phyloP scores from a whole-genome alignment of 64 coral and sea anemone genomes.

The Porites lutea region DNA sequence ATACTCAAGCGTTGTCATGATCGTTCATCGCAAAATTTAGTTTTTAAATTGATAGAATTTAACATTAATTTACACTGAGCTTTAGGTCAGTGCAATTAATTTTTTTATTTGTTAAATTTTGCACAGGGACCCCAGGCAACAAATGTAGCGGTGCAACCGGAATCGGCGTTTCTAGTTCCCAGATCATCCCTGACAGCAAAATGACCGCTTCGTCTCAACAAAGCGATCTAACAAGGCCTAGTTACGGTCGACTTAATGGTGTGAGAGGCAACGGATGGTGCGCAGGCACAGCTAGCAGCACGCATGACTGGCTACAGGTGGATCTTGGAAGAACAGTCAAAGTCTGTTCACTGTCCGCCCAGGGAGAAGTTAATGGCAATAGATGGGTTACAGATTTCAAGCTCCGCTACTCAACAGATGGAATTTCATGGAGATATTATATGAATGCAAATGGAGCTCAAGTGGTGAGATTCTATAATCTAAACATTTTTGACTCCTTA shows the following conservation, averaged over 20 bases:
- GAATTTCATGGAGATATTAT: neutral
- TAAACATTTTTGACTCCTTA: neutral
- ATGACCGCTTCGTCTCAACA: slow-evolving; percentile 4
- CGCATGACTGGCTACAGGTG: slow-evolving; percentile 28
- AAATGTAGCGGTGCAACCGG: neutral
- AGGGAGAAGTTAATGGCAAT: neutral
- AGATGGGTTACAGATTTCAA: slow-evolving; percentile 24
- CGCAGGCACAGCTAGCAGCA: neutral
- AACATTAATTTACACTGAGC: too few species aligned
- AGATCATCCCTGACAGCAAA: slow-evolving; percentile 11
- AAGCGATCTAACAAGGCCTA: neutral
- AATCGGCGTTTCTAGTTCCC: slow-evolving; percentile 4
- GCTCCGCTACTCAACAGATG: neutral
- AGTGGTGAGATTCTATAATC: neutral
- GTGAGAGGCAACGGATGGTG: slow-evolving; percentile 14
- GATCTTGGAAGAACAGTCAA: slow-evolving; percentile 11
- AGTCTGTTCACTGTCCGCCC: slow-evolving; percentile 30
- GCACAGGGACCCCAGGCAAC: neutral
- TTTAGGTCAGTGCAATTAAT: too few species aligned
- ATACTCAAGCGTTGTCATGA: too few species aligned
- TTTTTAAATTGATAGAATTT: too few species aligned
- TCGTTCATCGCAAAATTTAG: too few species aligned
- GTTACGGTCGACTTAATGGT: slow-evolving; percentile 31
- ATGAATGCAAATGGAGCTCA: slow-evolving; percentile 7
- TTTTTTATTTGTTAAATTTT: neutral